Percentiles rank a stretch among this genome's conserved stretches.
Evolutionary conservation across 2,113 vertebrate genomes (phyloP).

Genomic region (Nipponia nippon): DNA sequence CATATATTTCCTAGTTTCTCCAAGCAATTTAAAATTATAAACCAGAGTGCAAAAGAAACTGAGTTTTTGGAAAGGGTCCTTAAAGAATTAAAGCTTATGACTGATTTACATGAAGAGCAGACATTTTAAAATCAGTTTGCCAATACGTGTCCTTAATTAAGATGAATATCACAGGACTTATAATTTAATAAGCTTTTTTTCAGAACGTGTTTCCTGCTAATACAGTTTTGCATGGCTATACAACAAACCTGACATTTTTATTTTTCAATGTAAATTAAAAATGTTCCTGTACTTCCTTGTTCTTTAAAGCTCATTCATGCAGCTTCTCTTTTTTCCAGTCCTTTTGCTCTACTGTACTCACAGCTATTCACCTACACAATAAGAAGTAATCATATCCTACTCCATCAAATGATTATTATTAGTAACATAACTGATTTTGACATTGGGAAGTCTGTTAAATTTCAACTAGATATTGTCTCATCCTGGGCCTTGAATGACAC

Average conservation of each 20-base stretch:
- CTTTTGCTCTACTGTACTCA: background rate
- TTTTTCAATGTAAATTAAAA: constrained; percentile 47
- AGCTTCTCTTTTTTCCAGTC: background rate
- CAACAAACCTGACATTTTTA: background rate
- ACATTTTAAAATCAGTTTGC: background rate
- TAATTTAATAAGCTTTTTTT: background rate
- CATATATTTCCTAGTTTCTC: background rate
- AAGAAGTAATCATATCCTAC: background rate
- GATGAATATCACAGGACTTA: constrained; percentile 38
- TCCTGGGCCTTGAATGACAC: background rate
- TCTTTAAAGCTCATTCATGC: background rate
- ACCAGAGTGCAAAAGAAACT: background rate
- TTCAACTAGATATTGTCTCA: background rate
- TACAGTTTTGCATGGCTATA: constrained; percentile 42
- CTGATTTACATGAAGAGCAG: background rate
- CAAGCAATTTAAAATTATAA: background rate
- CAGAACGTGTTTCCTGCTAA: constrained; percentile 28
- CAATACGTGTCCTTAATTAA: constrained; percentile 21
- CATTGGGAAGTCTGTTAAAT: background rate
- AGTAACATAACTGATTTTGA: background rate
- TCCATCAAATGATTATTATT: background rate
- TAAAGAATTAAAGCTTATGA: background rate
- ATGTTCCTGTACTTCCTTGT: background rate
- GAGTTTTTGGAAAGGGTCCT: background rate
- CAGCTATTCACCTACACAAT: background rate